phyloP scores from a whole-genome alignment of 2,113 vertebrate species.

The Cyphomyrus discorhynchus region DNA sequence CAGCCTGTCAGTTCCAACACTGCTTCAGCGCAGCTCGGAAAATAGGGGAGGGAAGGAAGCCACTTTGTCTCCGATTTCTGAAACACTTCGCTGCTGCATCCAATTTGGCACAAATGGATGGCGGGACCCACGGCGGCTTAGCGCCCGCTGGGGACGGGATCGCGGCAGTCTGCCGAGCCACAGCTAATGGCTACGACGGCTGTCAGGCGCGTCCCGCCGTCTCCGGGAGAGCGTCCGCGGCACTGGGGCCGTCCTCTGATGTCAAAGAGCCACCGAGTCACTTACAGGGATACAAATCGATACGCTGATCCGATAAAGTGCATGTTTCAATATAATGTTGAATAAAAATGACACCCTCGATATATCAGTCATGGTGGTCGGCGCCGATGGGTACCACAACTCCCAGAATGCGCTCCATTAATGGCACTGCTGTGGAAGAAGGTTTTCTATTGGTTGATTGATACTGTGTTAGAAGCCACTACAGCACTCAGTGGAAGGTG shows the following conservation, averaged over 20 bases:
- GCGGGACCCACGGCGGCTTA: neutral
- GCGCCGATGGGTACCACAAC: constrained; percentile 30
- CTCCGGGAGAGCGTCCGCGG: neutral
- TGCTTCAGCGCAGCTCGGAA: neutral
- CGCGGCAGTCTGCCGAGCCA: neutral
- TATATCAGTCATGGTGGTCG: neutral
- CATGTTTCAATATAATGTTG: neutral
- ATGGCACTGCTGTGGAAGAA: neutral
- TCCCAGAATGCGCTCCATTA: constrained; percentile 39
- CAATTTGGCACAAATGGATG: neutral
- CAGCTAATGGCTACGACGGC: neutral
- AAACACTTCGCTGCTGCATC: neutral
- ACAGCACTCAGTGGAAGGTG: neutral
- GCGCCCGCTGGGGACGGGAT: neutral
- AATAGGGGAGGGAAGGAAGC: neutral
- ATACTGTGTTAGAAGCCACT: neutral
- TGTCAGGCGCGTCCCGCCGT: neutral
- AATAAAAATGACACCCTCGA: neutral
- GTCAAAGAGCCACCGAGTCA: neutral
- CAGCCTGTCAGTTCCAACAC: neutral
- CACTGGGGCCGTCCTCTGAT: neutral
- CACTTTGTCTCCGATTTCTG: constrained; percentile 10
- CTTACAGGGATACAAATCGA: neutral
- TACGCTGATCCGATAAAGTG: neutral
- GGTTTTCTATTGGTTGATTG: neutral